A percentile compares a stretch with the other conserved stretches of the same genome.
These are phyloP conservation scores for Grammomys dolichurus DNA, from an alignment of 2,113 vertebrate species.

Conservation along the genomic window DNA sequence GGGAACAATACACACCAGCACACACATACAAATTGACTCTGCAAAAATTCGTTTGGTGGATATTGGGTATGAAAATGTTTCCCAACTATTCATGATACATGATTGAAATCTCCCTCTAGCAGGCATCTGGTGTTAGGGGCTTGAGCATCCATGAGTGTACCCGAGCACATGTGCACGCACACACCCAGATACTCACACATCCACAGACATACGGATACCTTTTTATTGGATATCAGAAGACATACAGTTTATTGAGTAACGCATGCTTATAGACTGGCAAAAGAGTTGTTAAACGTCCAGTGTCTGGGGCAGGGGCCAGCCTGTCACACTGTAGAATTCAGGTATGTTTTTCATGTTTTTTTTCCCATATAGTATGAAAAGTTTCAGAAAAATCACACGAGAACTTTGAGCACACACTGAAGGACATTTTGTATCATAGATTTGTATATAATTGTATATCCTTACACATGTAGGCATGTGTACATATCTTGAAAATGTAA, in stretches of 20 bases:
- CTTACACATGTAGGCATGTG: not conserved
- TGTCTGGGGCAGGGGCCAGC: no score
- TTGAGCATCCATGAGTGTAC: no score
- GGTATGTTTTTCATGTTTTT: no score
- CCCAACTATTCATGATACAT: not conserved
- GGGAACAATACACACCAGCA: not conserved
- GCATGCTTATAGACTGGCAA: no score
- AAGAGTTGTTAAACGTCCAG: no score
- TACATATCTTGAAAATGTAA: not conserved
- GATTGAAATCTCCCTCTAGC: not conserved
- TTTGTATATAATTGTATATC: not conserved
- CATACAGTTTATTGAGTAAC: no score
- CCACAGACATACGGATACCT: no score
- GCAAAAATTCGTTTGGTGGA: not conserved
- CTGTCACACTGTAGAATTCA: no score
- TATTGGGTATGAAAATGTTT: constrained; percentile 4
- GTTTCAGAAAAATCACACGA: no score
- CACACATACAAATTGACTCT: not conserved
- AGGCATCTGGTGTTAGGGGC: not conserved
- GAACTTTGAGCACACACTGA: no score
- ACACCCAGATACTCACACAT: not conserved
- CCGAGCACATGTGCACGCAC: not conserved
- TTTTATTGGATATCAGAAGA: no score
- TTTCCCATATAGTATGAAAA: no score
- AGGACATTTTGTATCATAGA: not conserved